Conservation (phyloP, 2,888 invertebrate genomes). For the Platycheirus rosarum region DNA sequence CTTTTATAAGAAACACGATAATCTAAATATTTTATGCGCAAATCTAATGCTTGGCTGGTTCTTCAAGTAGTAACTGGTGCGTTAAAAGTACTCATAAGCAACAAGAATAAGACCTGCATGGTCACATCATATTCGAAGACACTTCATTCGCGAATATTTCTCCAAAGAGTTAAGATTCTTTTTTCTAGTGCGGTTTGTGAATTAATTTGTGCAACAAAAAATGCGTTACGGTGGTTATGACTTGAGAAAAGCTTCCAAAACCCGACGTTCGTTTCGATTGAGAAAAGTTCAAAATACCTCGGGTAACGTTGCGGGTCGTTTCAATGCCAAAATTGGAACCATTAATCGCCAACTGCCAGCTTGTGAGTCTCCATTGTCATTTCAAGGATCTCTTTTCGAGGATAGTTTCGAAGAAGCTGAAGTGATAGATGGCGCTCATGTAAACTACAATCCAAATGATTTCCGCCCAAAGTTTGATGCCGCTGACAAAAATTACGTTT, state of each 20-base stretch:
- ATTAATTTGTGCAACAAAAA: slow-evolving; percentile 57
- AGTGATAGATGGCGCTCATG: slow-evolving; percentile 6
- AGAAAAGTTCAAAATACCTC: slow-evolving; percentile 80
- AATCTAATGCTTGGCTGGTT: slow-evolving; percentile 59
- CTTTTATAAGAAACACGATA: neutral
- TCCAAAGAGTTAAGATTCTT: slow-evolving; percentile 47
- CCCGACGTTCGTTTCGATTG: slow-evolving; percentile 79
- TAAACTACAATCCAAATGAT: slow-evolving; percentile 78
- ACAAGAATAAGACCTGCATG: slow-evolving; percentile 59
- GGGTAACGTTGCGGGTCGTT: slow-evolving; percentile 79
- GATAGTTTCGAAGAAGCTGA: slow-evolving; percentile 44
- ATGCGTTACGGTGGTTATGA: slow-evolving; percentile 83
- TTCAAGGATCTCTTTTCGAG: slow-evolving; percentile 81
- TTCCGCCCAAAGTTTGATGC: slow-evolving; percentile 77
- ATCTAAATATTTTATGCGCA: slow-evolving; percentile 28
- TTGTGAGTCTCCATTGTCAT: slow-evolving; percentile 81
- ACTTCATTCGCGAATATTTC: slow-evolving; percentile 62
- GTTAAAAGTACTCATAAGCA: slow-evolving; percentile 40
- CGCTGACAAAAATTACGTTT: slow-evolving; percentile 78
- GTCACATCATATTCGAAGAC: slow-evolving; percentile 43
- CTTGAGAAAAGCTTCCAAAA: slow-evolving; percentile 80
- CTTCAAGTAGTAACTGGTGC: slow-evolving; percentile 53
- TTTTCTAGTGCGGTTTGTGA: slow-evolving; percentile 3
- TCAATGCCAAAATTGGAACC: slow-evolving; percentile 79
- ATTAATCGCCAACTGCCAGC: slow-evolving; percentile 76